Evolutionary conservation across 2,888 invertebrate genomes (phyloP).

Genomic region (Pseudoips prasinana): DNA sequence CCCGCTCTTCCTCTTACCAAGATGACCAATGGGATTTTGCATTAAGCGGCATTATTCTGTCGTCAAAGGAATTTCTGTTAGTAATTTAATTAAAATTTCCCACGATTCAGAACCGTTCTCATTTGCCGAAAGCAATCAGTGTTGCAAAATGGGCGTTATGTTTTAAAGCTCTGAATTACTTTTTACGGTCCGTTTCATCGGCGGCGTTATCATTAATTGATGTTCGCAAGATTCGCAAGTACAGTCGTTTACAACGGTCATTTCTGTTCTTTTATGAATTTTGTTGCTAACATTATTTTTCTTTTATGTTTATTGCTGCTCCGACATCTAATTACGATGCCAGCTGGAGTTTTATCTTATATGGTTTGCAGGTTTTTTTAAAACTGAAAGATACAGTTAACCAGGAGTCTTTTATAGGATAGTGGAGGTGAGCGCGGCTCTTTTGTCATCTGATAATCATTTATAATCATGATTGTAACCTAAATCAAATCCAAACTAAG

Average conservation of each 20-base stretch:
- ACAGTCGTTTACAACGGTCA: constrained; percentile 20
- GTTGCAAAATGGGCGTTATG: constrained; percentile 53
- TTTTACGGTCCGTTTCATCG: constrained; percentile 30
- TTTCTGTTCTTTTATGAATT: constrained; percentile 15
- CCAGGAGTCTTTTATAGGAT: too few relatives aligned
- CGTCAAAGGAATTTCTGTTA: constrained; percentile 51
- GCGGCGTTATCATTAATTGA: constrained; percentile 27
- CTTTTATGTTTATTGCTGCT: constrained; percentile 1
- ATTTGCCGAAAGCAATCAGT: constrained; percentile 57
- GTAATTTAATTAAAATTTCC: constrained; percentile 64
- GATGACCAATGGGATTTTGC: constrained; percentile 78
- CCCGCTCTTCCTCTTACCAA: constrained; percentile 64
- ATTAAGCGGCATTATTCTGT: constrained; percentile 61
- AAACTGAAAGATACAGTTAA: too few relatives aligned
- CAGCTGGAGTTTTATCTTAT: too few relatives aligned
- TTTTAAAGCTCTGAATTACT: constrained; percentile 32
- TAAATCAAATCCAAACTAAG: too few relatives aligned
- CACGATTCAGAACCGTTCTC: constrained; percentile 43
- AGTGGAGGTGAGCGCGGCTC: too few relatives aligned
- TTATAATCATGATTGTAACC: too few relatives aligned
- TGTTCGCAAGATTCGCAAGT: constrained; percentile 5
- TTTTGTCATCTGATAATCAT: too few relatives aligned
- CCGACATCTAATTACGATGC: too few relatives aligned
- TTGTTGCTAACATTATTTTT: constrained; percentile 10
- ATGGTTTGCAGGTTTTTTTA: too few relatives aligned